phyloP scores from a whole-genome alignment of 1,140 invertebrate species.

The Diuraphis noxia region DNA sequence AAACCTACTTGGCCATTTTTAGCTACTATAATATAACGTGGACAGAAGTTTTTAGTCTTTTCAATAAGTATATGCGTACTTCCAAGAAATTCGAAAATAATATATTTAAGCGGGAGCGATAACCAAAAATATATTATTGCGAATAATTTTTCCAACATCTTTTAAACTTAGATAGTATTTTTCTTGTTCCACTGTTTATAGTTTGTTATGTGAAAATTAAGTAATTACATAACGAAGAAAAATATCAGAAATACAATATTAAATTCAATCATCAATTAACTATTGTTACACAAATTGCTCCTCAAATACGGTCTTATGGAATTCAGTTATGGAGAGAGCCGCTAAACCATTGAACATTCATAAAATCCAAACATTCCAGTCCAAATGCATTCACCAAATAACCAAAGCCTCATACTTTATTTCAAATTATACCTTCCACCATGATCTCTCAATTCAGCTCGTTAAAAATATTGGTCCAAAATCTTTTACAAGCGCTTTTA shows the following conservation, averaged over 20 bases:
- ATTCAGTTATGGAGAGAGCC: too few species aligned
- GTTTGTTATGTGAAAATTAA: not conserved
- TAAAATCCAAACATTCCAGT: too few species aligned
- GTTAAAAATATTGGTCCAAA: too few species aligned
- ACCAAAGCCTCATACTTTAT: too few species aligned
- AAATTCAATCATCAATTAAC: too few species aligned
- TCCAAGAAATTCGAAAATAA: not conserved
- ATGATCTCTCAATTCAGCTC: too few species aligned
- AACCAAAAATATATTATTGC: not conserved
- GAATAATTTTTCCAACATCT: accelerated
- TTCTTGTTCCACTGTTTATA: not conserved
- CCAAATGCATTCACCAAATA: too few species aligned
- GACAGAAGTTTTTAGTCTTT: not conserved
- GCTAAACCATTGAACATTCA: too few species aligned
- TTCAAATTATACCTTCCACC: too few species aligned
- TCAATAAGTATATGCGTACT: not conserved
- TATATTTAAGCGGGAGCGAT: not conserved
- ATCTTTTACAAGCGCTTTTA: too few species aligned
- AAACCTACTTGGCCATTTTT: not conserved
- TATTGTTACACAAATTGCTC: too few species aligned
- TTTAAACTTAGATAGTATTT: not conserved
- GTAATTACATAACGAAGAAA: not conserved
- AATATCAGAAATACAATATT: not conserved
- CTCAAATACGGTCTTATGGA: too few species aligned
- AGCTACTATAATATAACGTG: not conserved